Evolutionary conservation across 2,113 vertebrate genomes (phyloP), one percentile per base, ranked within the genome.

Genomic region (Oreamnos americanus): DNA sequence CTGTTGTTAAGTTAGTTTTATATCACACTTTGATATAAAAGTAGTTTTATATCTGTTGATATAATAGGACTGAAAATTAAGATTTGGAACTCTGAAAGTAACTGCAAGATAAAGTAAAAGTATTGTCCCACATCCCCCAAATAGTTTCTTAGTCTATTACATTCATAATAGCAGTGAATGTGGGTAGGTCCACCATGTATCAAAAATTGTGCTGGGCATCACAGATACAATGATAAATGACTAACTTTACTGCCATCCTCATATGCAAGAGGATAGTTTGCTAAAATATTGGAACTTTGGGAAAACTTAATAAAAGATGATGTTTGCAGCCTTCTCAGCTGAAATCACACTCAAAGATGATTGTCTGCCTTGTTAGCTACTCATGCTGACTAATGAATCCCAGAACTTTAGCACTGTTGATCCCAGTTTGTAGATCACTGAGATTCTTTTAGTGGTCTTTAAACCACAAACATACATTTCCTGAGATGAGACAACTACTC

Each of bases 61-160:
- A 23, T 7, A 62, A 83, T 3, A 64, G 9, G 26, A 85, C 13
- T 79, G 8, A 33, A 58, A 97, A 71, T 89, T 79, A 51, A 43
- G 9, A 94, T 49, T 43, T 92, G 43, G 89, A 78, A 84, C 78
- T 93, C 9, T 91, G 13, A 83, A 94, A 64, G 25, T 19, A 88
- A 53, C 28, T 78, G 57, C 4, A 89, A 88, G 74, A 28, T n/a
- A 87, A 82, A 84, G 71, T 26, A 21, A 87, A 91, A 58, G 43
- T 57, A 55, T 58, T 57, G 64, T 53, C 78, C 26, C 47, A 93
- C 64, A 23, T 6, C 62, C 25, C 15, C 23, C 67, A 76, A 43
- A 81, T 16, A 8, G 30, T 88, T 91, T 51, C n/a, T 85, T 47
- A 23, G 16, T 83, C 85, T 81, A 6, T 82, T 62, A 81, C 2